Conservation (phyloP, 2,113 vertebrate genomes). For the Oceanodroma tethys region DNA sequence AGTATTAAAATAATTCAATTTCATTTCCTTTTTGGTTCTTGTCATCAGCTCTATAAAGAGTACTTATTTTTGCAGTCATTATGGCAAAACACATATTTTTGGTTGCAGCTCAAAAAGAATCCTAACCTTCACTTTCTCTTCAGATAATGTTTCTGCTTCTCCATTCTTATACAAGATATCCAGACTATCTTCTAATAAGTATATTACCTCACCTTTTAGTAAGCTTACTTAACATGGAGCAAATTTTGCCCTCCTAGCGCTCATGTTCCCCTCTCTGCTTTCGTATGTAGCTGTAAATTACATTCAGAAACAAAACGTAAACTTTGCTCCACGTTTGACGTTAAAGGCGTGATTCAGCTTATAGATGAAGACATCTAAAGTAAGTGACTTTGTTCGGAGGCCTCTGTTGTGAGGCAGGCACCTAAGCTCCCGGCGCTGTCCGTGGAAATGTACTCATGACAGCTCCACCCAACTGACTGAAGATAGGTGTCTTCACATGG, state of each 20-base stretch:
- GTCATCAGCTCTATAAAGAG: background rate
- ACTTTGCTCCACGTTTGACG: background rate
- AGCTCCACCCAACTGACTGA: background rate
- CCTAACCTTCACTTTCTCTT: background rate
- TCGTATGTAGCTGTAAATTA: background rate
- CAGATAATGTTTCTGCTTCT: background rate
- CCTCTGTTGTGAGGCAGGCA: background rate
- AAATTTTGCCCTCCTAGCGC: background rate
- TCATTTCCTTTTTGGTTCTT: background rate
- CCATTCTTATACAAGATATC: background rate
- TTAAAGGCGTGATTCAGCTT: background rate
- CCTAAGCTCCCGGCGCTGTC: rapidly evolving
- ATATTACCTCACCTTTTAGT: background rate
- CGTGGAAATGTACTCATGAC: background rate
- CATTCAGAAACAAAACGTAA: background rate
- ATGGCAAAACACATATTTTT: background rate
- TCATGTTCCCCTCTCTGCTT: background rate
- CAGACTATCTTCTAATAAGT: background rate
- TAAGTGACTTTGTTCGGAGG: background rate
- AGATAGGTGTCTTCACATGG: background rate
- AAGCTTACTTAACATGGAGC: background rate
- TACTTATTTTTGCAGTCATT: background rate
- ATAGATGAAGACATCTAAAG: background rate
- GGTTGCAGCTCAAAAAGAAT: background rate
- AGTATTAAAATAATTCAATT: background rate